Percentiles rank a stretch among this genome's conserved stretches.
Evolutionary conservation across 2,113 vertebrate species (phyloP).

Genomic region (Elephantulus edwardii): DNA sequence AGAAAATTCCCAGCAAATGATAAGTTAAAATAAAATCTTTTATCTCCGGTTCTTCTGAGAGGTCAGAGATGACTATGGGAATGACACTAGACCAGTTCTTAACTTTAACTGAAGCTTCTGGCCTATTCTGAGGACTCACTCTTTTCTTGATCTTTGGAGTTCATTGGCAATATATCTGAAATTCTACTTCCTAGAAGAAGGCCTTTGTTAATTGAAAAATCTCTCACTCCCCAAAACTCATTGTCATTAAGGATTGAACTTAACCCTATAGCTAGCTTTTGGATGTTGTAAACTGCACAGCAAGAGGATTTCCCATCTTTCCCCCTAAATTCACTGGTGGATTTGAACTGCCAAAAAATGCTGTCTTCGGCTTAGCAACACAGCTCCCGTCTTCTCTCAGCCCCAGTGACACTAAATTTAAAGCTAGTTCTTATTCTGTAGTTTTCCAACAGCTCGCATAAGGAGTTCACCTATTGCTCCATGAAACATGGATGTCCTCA

Average conservation of each 20-base stretch:
- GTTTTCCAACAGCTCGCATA: background rate
- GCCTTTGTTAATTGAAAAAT: background rate
- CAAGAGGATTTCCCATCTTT: too few relatives aligned
- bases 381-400: too few relatives aligned
- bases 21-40: background rate
- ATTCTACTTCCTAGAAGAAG: background rate
- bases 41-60: background rate
- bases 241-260: too few relatives aligned
- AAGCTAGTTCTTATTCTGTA: background rate
- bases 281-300: too few relatives aligned
- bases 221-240: background rate
- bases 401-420: background rate
- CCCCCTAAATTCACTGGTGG: too few relatives aligned
- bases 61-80: background rate
- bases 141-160: background rate
- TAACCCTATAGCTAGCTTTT: too few relatives aligned
- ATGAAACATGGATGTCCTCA: too few relatives aligned
- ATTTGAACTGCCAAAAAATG: too few relatives aligned
- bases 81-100: background rate
- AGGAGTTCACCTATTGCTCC: too few relatives aligned
- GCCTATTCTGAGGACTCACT: background rate
- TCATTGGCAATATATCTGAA: background rate
- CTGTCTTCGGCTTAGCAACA: too few relatives aligned
- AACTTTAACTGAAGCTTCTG: background rate
- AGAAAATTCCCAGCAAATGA: background rate